Evolutionary conservation across 30 jellyfish, hydroid and myxozoan species (phyloP).

Genomic region (Euphysa ruthae): DNA sequence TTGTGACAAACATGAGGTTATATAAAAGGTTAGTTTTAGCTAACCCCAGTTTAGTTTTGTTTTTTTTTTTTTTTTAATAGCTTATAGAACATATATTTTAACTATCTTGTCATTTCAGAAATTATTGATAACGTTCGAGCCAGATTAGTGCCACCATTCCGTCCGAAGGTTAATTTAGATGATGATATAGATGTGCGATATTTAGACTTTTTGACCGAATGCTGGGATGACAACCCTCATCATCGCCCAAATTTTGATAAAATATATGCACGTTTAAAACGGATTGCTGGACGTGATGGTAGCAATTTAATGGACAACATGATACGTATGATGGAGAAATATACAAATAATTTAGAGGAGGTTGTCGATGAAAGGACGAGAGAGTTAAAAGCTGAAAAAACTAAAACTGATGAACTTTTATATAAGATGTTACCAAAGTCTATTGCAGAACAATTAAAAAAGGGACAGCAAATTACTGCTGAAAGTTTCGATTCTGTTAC

Average conservation of each 20-base stretch:
- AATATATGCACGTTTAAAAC: conserved; percentile 52
- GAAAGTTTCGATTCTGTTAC: conserved; percentile 88
- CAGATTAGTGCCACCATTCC: conserved; percentile 44
- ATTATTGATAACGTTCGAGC: conserved; percentile 57
- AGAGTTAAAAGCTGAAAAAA: conserved; percentile 86
- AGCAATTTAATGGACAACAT: conserved; percentile 84
- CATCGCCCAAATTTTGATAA: conserved; percentile 78
- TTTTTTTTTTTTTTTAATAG: too few species aligned
- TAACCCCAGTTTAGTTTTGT: too few species aligned
- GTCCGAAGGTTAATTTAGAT: conserved; percentile 50
- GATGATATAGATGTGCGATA: conserved; percentile 41
- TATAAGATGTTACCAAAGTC: conserved; percentile 92
- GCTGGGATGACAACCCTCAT: conserved; percentile 86
- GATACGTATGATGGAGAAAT: conserved; percentile 86
- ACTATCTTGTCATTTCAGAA: conserved; percentile 32
- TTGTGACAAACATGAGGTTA: too few species aligned
- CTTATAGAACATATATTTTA: too few species aligned
- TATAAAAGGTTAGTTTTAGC: too few species aligned
- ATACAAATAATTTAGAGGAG: conserved; percentile 86
- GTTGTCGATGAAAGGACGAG: conserved; percentile 80
- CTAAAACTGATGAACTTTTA: conserved; percentile 81
- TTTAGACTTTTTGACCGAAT: conserved; percentile 39
- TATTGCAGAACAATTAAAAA: conserved; percentile 80
- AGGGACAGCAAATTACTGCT: conserved; percentile 77
- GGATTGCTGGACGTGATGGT: conserved; percentile 67